Evolutionary conservation across 2,797 vertebrate species (phyloP), one percentile per base, ranked within the genome.

Genomic region (Phaenicophaeus curvirostris): DNA sequence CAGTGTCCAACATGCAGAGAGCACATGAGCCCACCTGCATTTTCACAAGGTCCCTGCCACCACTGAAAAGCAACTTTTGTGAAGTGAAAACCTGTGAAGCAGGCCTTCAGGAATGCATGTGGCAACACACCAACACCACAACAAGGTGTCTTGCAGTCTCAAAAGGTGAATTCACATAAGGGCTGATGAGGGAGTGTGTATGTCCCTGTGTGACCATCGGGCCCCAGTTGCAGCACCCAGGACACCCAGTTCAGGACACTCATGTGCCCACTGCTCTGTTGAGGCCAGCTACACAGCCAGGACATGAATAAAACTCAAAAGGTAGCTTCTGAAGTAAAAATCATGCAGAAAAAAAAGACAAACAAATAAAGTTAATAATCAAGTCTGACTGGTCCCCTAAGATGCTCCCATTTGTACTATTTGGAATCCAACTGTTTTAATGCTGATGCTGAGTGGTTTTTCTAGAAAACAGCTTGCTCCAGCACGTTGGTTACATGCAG

Each of bases 1-100:
- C 61, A 0, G 2, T 0, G 0, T 17, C 30, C 57, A 57, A 23
- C 17, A 25, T 0, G 3, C 44, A 81, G 30, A 53, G 31, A 61
- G 39, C 2, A 19, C 42, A 51, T 16, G 44, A 83, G 59, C 44
- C 25, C 44, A 51, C 18, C 15, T 37, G 41, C 6, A 1, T 19
- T 53, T 44, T 33, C 16, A 13, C 14, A 37, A 7, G 2, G 6
- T 48, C 67, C 57, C 65, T 53, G 65, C 19, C 74, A 73, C 16
- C 67, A 73, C 46, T 20, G 8, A 9, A 33, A 58, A 27, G 2
- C 7, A 8, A 10, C 7, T 25, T n/a, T 28, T 17, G 2, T 1
- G 2, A 37, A 44, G 8, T 31, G 17, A 63, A 54, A 88, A 87
- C 2, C 30, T 27, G 13, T 5, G 8, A 58, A 57, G 48, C 16